Percentiles rank a stretch among this genome's conserved stretches.
Conservation (phyloP, 2,797 vertebrate genomes). For the Sebastes ruberrimus region DNA sequence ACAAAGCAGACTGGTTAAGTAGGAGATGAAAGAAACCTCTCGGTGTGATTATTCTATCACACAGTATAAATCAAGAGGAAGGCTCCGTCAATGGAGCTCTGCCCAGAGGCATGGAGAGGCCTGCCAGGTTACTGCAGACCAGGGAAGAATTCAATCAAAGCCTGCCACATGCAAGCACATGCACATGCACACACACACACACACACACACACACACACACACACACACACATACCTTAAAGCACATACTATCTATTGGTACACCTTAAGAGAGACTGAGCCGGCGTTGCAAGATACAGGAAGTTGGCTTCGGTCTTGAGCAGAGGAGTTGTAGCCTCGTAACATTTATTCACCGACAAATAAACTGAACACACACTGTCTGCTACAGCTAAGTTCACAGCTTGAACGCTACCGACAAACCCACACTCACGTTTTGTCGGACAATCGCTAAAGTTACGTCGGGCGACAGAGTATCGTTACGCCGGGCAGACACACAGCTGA, state of each 20-base stretch:
- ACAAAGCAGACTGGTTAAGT: slow-evolving; percentile 6
- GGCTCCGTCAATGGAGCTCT: slow-evolving; percentile 36
- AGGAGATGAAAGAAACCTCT: slow-evolving; percentile 41
- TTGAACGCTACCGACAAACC: too few relatives aligned
- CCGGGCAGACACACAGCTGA: too few relatives aligned
- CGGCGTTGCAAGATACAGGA: too few relatives aligned
- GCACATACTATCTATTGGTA: background rate
- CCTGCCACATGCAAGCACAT: slow-evolving; percentile 28
- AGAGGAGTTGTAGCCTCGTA: too few relatives aligned
- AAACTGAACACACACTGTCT: too few relatives aligned
- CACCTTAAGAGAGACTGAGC: too few relatives aligned
- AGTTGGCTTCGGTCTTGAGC: too few relatives aligned
- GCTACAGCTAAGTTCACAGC: too few relatives aligned
- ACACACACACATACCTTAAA: background rate
- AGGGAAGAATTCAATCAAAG: slow-evolving; percentile 67
- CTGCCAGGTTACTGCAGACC: slow-evolving; percentile 66
- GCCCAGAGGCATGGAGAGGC: slow-evolving; percentile 45
- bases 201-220: slow-evolving; percentile 2
- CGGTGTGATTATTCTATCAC: slow-evolving; percentile 36
- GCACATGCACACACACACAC: slow-evolving; percentile 1
- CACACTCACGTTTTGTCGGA: too few relatives aligned
- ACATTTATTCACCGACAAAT: too few relatives aligned
- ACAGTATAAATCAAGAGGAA: slow-evolving; percentile 24
- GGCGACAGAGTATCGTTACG: too few relatives aligned
- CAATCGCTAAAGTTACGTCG: too few relatives aligned